Evolutionary conservation across 2,113 vertebrate species (phyloP).

Genomic region (Stegostoma tigrinum): DNA sequence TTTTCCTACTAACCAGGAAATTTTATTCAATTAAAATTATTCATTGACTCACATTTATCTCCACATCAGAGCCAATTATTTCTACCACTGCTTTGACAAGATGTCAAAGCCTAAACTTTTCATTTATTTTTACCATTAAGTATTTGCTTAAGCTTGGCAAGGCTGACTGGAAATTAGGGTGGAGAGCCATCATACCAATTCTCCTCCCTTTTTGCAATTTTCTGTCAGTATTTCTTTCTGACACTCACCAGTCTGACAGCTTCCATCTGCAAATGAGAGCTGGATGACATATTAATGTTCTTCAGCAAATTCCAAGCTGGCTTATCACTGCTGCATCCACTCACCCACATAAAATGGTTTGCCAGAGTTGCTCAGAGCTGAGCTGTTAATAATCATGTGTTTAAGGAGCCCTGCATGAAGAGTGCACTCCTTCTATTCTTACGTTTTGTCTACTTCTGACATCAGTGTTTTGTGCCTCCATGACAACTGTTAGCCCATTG

Average conservation of each 20-base stretch:
- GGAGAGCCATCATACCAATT: not conserved
- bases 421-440: not conserved
- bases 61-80: not conserved
- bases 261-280: not conserved
- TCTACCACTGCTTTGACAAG: not conserved
- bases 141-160: not conserved
- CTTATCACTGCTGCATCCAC: not conserved
- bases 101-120: not conserved
- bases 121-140: not conserved
- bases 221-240: not conserved
- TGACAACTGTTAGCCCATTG: not conserved
- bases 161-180: not conserved
- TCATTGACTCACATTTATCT: not conserved
- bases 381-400: not conserved
- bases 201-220: not conserved
- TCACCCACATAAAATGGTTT: not conserved
- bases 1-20: not conserved
- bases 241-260: not conserved
- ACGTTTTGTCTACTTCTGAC: not conserved
- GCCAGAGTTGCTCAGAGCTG: not conserved
- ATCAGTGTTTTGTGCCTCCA: not conserved
- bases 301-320: not conserved
- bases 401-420: not conserved
- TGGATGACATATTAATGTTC: constrained; percentile 1
- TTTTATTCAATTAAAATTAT: not conserved